Percentiles rank a stretch among this genome's conserved stretches.
phyloP scores from a whole-genome alignment of 2,113 vertebrate genomes.

The Coreoperca whiteheadi region DNA sequence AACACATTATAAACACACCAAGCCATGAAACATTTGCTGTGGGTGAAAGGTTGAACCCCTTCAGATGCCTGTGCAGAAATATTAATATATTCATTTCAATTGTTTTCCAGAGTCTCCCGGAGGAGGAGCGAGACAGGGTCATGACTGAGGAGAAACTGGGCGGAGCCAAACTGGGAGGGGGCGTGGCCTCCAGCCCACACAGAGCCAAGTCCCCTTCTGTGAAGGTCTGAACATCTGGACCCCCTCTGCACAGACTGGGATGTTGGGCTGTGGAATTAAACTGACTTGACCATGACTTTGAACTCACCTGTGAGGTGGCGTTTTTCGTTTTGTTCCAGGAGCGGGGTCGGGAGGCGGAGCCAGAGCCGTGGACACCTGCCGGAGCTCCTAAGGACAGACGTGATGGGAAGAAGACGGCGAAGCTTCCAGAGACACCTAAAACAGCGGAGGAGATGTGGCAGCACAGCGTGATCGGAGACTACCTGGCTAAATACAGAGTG shows the following conservation, averaged over 20 bases:
- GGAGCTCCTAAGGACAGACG: conserved; percentile 71
- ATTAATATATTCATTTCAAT: no score
- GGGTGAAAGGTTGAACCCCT: no score
- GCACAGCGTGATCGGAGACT: conserved; percentile 85
- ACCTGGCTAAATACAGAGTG: conserved; percentile 85
- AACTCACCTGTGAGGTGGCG: background rate
- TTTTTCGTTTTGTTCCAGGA: conserved; percentile 61
- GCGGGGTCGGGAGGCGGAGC: conserved; percentile 73
- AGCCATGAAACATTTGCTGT: no score
- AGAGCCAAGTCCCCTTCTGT: conserved; percentile 76
- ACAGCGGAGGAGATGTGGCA: conserved; percentile 88
- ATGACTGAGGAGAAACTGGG: conserved; percentile 83
- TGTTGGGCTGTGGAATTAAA: no score
- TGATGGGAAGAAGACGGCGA: conserved; percentile 73
- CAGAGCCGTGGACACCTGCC: conserved; percentile 72
- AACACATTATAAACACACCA: no score
- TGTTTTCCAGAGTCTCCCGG: conserved; percentile 81
- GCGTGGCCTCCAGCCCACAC: conserved; percentile 72
- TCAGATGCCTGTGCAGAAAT: no score
- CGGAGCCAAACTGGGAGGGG: conserved; percentile 62
- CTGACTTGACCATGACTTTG: no score
- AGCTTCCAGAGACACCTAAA: conserved; percentile 85
- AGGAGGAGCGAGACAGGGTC: conserved; percentile 84
- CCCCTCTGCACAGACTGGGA: no score
- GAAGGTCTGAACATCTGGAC: conserved; percentile 60